phyloP scores from a whole-genome alignment of 53 echinoderm and acorn worm species.

The Apostichopus leukothele region DNA sequence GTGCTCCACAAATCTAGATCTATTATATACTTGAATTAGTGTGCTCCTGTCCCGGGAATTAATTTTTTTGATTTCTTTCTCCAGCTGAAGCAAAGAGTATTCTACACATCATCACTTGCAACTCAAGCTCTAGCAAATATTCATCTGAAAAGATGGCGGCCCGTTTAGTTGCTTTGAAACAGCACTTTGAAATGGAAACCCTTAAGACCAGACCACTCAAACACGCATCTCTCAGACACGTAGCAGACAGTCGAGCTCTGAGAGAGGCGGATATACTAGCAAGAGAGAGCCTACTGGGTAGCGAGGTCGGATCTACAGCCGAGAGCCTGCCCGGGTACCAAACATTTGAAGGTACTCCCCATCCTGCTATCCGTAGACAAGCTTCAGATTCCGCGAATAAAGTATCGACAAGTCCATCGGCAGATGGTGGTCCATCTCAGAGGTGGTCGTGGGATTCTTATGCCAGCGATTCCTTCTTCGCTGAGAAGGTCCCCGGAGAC shows the following conservation, averaged over 20 bases:
- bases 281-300: slow-evolving; percentile 30
- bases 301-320: slow-evolving; percentile 8
- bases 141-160: slow-evolving; percentile 47
- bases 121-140: background rate
- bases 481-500: background rate
- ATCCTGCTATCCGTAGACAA: background rate
- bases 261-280: slow-evolving; percentile 47
- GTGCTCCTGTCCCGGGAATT: no score
- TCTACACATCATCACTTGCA: slow-evolving; percentile 61
- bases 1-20: no score
- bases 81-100: slow-evolving; percentile 51
- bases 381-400: background rate
- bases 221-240: slow-evolving; percentile 69
- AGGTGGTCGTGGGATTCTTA: slow-evolving; percentile 24
- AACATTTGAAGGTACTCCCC: background rate
- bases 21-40: no score
- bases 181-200: slow-evolving; percentile 67
- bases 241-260: slow-evolving; percentile 36
- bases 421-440: background rate
- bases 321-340: background rate
- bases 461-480: background rate
- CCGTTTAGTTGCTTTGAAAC: slow-evolving; percentile 69
- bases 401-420: background rate
- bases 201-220: slow-evolving; percentile 65
- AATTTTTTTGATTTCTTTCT: background rate